Evolutionary conservation across 2,797 vertebrate species (phyloP).

Genomic region (Halcyon chelicuti): DNA sequence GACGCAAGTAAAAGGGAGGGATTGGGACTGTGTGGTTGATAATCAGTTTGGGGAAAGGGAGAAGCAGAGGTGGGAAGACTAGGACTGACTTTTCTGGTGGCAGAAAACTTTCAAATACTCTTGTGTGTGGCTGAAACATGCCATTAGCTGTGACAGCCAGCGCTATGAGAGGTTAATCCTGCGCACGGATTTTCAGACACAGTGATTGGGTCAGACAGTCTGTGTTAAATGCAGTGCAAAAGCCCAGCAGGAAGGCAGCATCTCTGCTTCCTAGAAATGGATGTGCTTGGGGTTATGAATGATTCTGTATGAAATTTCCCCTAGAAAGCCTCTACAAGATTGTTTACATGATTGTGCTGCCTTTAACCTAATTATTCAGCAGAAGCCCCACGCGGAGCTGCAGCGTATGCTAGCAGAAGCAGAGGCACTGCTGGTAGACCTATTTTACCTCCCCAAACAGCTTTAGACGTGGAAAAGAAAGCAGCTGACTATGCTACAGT

Average conservation of each 20-base stretch:
- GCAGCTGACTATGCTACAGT: constrained; percentile 38
- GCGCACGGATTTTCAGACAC: not conserved
- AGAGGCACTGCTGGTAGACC: not conserved
- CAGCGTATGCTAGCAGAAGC: not conserved
- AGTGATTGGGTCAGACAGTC: not conserved
- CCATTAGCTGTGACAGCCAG: not conserved
- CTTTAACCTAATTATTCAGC: constrained; percentile 44
- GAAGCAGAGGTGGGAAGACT: not conserved
- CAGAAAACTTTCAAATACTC: not conserved
- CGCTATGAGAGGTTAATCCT: not conserved
- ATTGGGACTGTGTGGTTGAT: not conserved
- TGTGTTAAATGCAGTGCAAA: not conserved
- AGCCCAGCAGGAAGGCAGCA: not conserved
- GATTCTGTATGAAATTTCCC: not conserved
- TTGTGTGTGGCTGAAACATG: not conserved
- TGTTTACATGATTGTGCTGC: not conserved
- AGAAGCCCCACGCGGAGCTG: not conserved
- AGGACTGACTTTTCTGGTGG: not conserved
- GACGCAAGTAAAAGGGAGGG: not conserved
- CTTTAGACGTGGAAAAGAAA: constrained; percentile 19
- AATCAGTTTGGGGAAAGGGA: not conserved
- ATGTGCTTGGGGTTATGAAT: not conserved
- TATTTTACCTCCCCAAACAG: constrained; percentile 46
- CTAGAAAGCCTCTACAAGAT: not conserved
- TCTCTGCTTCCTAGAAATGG: not conserved